These are phyloP conservation scores for Cranoglanis bouderius DNA, from an alignment of 2,113 vertebrate genomes.

Conservation along the genomic window DNA sequence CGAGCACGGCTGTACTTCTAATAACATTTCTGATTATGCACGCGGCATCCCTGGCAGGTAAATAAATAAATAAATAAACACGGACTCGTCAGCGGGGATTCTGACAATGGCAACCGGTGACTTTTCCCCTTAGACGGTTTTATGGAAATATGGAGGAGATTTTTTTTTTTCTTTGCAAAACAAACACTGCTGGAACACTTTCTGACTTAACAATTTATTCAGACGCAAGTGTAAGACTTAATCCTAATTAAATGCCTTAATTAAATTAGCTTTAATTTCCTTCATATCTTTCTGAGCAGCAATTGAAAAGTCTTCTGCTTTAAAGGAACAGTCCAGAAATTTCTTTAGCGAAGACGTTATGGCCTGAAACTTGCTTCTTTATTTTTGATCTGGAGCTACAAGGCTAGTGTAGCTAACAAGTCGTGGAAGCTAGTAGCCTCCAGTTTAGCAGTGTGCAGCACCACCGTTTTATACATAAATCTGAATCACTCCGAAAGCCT, in stretches of 20 bases:
- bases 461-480: background rate
- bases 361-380: background rate
- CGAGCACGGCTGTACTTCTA: slow-evolving; percentile 63
- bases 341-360: background rate
- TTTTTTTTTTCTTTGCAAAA: slow-evolving; percentile 19
- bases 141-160: slow-evolving; percentile 41
- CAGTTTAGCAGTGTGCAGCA: background rate
- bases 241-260: background rate
- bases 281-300: background rate
- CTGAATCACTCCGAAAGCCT: background rate
- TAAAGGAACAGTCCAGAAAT: background rate
- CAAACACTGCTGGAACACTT: slow-evolving; percentile 10
- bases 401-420: background rate
- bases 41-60: slow-evolving; percentile 66
- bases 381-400: background rate
- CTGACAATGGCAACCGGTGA: slow-evolving; percentile 64
- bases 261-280: slow-evolving; percentile 5
- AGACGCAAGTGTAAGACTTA: too few relatives aligned
- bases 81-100: slow-evolving; percentile 67
- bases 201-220: slow-evolving; percentile 21
- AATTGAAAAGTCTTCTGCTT: background rate
- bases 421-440: too few relatives aligned
- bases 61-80: slow-evolving; percentile 63
- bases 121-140: slow-evolving; percentile 39
- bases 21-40: slow-evolving; percentile 75